Evolutionary conservation across 2,113 vertebrate genomes (phyloP), one percentile per base, ranked within the genome.

Genomic region (Camelus bactrianus): DNA sequence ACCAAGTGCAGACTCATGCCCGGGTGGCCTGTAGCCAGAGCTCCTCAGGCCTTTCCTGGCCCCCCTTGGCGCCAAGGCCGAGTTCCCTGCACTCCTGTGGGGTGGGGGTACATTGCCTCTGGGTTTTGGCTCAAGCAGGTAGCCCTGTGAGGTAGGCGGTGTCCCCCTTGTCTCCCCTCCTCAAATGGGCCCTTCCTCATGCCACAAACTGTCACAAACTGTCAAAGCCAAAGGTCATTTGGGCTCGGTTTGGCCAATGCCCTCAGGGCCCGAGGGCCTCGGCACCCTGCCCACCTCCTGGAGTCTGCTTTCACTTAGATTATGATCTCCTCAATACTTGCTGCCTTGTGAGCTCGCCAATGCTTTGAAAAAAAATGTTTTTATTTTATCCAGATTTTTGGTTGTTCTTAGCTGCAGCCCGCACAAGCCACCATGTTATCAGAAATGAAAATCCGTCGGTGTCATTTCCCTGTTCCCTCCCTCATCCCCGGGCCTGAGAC

Each of bases 341-440:
- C 58, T 10, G 32, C 46, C 73, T 82, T 42, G 14, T 46, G n/a
- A 64, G 16, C 22, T 35, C 48, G 69, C 88, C 30, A 10, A n/a
- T 72, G 50, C 89, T 93, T 69, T 58, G 65, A 58, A 96, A 81
- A 67, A 67, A 16, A 28, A 38, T 58, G 42, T 50, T 52, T 91
- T 86, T 67, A 62, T 62, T 96, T 85, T 75, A 8, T 20, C 50
- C 73, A 19, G 56, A 65, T 22, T 85, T 54, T 32, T 32, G 46
- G 38, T 46, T 32, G 35, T 24, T 91, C 67, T 82, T 73, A 56
- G 72, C 38, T 77, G 16, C 11, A 69, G 3, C 3, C 17, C 19
- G 1, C 11, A 5, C 22, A 48, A 62, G 38, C 20, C 8, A 28
- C 70, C 70, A 16, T 19, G 69, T 38, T 19, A 38, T 28, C 67